Percentiles rank a stretch among this genome's conserved stretches.
These are phyloP conservation scores for Boleophthalmus pectinirostris DNA, from an alignment of 2,113 vertebrate species.

Conservation along the genomic window DNA sequence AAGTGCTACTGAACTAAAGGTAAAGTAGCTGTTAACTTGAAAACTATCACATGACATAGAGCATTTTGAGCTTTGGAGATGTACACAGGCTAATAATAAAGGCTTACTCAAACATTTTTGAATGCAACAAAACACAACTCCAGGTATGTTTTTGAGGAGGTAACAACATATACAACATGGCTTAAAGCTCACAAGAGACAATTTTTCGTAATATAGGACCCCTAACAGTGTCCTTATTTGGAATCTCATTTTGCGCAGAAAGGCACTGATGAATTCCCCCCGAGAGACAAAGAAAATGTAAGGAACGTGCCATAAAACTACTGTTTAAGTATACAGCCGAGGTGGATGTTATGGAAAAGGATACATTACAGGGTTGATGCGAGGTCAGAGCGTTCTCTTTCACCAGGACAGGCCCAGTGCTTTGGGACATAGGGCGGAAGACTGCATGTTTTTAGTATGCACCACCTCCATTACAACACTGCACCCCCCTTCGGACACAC, in stretches of 20 bases:
- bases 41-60: too few species aligned
- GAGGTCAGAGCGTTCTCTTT: conserved; percentile 62
- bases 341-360: conserved; percentile 73
- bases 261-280: conserved; percentile 55
- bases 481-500: conserved; percentile 42
- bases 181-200: too few species aligned
- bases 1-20: too few species aligned
- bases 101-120: too few species aligned
- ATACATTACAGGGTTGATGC: conserved; percentile 70
- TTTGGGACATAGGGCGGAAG: conserved; percentile 37
- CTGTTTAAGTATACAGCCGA: conserved; percentile 53
- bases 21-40: too few species aligned
- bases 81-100: too few species aligned
- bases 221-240: conserved; percentile 21
- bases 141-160: background rate
- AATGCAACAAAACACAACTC: too few species aligned
- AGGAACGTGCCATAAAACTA: conserved; percentile 62
- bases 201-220: too few species aligned
- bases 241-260: conserved; percentile 52
- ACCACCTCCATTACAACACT: conserved; percentile 40
- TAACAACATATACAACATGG: too few species aligned
- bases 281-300: conserved; percentile 51
- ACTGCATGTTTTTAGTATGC: conserved; percentile 40
- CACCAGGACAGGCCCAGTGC: conserved; percentile 41
- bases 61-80: too few species aligned